Conservation (phyloP, 2,888 invertebrate species). For the Thera obeliscata region DNA sequence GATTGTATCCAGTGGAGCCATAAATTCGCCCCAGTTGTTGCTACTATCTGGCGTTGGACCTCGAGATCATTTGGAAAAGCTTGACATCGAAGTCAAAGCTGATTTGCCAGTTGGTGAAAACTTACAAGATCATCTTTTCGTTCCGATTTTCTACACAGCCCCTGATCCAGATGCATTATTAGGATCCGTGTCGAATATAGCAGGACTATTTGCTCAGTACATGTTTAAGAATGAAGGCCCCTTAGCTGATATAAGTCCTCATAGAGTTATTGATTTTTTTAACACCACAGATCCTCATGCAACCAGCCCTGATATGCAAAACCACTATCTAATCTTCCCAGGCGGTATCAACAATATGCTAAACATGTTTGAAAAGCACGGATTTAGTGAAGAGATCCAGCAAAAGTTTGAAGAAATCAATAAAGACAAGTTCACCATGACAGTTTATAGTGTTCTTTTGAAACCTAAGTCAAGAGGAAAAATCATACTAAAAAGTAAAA, state of each 20-base stretch:
- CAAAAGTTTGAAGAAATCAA: conserved; percentile 55
- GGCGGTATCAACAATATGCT: conserved; percentile 55
- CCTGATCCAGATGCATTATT: conserved; percentile 51
- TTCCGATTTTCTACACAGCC: conserved; percentile 64
- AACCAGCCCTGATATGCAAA: conserved; percentile 60
- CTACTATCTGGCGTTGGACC: conserved; percentile 83
- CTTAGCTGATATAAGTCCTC: conserved; percentile 69
- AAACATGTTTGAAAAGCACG: conserved; percentile 56
- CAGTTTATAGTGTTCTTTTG: conserved; percentile 84
- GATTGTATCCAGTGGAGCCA: conserved; percentile 76
- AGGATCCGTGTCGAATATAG: conserved; percentile 52
- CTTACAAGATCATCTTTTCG: conserved; percentile 79
- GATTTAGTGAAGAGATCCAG: conserved; percentile 52
- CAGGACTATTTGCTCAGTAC: conserved; percentile 69
- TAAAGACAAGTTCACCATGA: conserved; percentile 60
- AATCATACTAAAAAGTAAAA: conserved; percentile 86
- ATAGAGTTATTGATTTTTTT: conserved; percentile 59
- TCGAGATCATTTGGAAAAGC: conserved; percentile 60
- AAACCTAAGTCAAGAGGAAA: conserved; percentile 88
- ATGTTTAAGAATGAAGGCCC: conserved; percentile 76
- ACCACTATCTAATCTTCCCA: conserved; percentile 59
- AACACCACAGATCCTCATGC: conserved; percentile 63
- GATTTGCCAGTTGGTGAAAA: conserved; percentile 81
- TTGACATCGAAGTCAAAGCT: conserved; percentile 66
- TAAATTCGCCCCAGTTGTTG: conserved; percentile 81